Evolutionary conservation across 2,113 vertebrate genomes (phyloP), one percentile per base, ranked within the genome.

Genomic region (Saccopteryx bilineata): DNA sequence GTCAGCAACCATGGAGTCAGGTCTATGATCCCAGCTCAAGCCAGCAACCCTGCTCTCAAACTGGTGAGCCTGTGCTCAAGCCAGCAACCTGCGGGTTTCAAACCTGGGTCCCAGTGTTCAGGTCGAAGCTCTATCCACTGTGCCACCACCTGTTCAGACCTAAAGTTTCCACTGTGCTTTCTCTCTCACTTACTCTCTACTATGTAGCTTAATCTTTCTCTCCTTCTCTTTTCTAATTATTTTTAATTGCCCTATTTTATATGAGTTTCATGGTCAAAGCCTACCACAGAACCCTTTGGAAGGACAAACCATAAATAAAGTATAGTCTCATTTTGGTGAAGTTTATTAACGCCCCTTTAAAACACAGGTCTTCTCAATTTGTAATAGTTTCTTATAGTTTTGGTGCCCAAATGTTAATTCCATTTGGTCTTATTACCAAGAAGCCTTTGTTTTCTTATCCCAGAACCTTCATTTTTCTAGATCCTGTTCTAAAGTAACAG

Each of bases 251-350:
- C 31, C 2, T 81, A n/a, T 87, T 76, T 90, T 26, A 75, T 75
- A 75, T 58, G 50, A 46, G 1, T 56, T 60, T 93, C 81, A 60
- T 69, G 48, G 9, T 81, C 46, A 48, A 75, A 58, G 13, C 9
- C 5, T 82, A 48, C 15, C 14, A 68, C 5, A 94, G 71, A 87
- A 85, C n/a, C 54, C 50, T 76, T 72, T 85, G 66, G 48, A 96
- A 89, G 14, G 26, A 68, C 26, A 87, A 93, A 91, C 61, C 1
- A 7, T 26, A 87, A n/a, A 2, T 80, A 9, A 93, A 61, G 19
- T 33, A 79, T 4, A 78, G 31, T 50, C 11, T 72, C 13, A 48
- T 60, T 82, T 91, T 3, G 28, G 7, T 81, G 48, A 60, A 24
- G 52, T 90, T 92, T 68, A 81, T 46, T 9, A n/a, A 63, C 19